A percentile compares a stretch with the other conserved stretches of the same genome.
phyloP scores from a whole-genome alignment of 2,113 vertebrate genomes.

The Blennius ocellaris region DNA sequence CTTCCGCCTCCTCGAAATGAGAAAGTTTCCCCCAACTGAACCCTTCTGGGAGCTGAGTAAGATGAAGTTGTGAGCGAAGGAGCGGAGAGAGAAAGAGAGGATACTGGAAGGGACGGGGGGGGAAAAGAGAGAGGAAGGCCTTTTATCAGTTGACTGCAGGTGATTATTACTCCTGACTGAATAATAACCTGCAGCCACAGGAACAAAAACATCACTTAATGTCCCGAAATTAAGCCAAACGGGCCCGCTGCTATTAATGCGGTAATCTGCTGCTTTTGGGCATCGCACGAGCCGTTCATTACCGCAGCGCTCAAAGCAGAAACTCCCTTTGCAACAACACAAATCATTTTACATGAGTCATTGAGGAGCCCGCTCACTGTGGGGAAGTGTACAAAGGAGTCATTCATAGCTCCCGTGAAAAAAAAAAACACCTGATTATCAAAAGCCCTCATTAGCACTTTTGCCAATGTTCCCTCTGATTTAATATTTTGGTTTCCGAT shows the following conservation, averaged over 20 bases:
- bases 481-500: too few relatives aligned
- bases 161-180: background rate
- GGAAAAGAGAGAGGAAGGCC: slow-evolving; percentile 2
- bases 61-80: slow-evolving; percentile 30
- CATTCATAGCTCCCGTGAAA: background rate
- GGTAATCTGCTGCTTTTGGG: background rate
- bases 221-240: slow-evolving; percentile 1
- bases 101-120: slow-evolving; percentile 7
- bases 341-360: slow-evolving; percentile 13
- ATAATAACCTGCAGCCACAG: slow-evolving; percentile 17
- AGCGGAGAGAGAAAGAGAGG: slow-evolving; percentile 6
- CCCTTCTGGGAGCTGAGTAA: slow-evolving; percentile 30
- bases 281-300: background rate
- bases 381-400: background rate
- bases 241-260: background rate
- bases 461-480: too few relatives aligned
- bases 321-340: slow-evolving; percentile 6
- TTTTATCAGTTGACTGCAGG: slow-evolving; percentile 23
- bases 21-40: slow-evolving; percentile 49
- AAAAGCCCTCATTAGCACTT: too few relatives aligned
- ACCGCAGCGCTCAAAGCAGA: background rate
- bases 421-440: background rate
- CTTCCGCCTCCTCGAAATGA: slow-evolving; percentile 11
- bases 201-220: slow-evolving; percentile 6
- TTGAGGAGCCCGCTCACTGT: background rate